These are phyloP conservation scores for Nerophis lumbriciformis DNA, from an alignment of 2,113 vertebrate species.

Conservation along the genomic window DNA sequence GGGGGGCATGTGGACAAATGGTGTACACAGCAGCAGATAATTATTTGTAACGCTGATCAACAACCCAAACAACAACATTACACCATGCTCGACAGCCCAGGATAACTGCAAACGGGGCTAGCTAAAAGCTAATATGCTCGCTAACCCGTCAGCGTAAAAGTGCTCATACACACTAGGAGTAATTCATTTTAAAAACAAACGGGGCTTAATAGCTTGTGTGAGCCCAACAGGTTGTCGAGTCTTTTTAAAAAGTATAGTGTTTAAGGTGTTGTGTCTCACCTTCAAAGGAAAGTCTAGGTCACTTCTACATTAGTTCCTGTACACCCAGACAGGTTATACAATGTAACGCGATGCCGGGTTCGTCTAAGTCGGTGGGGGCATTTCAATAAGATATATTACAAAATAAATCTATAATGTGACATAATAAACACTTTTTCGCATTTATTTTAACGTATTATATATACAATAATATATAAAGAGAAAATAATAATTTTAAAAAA, in stretches of 20 bases:
- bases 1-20: too few species aligned
- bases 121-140: constrained; percentile 15
- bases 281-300: constrained; percentile 64
- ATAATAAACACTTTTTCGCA: rapidly evolving
- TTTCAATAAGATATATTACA: rapidly evolving
- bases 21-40: too few species aligned
- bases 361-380: neutral
- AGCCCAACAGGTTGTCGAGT: neutral
- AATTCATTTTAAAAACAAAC: neutral
- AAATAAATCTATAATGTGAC: neutral
- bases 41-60: too few species aligned
- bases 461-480: too few species aligned
- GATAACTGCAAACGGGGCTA: constrained; percentile 35
- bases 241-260: neutral
- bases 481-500: neutral
- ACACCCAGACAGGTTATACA: constrained; percentile 24
- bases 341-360: constrained; percentile 6
- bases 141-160: constrained; percentile 30
- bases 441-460: neutral
- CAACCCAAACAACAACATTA: constrained; percentile 1
- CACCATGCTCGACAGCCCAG: constrained; percentile 6
- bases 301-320: constrained; percentile 56
- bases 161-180: neutral
- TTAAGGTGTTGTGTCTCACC: constrained; percentile 45
- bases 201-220: neutral